Percentiles rank a stretch among this genome's conserved stretches.
Evolutionary conservation across 1,140 invertebrate genomes (phyloP).

Genomic region (Yoshiicerus persimilis): DNA sequence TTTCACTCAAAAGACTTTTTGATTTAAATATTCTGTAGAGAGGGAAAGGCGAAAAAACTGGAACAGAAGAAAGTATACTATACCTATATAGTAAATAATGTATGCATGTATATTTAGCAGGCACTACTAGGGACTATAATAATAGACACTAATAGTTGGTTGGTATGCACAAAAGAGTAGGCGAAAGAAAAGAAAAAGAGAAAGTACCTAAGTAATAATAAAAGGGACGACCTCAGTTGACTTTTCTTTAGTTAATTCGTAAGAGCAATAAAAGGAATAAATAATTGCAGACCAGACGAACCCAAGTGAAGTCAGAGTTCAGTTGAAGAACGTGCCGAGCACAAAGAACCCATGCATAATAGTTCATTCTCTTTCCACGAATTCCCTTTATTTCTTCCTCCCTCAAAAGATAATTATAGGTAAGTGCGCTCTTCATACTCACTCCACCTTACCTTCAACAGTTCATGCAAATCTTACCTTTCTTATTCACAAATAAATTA

Average conservation of each 20-base stretch:
- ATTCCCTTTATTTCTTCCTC: background rate
- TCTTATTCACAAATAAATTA: background rate
- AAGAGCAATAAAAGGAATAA: constrained; percentile 7
- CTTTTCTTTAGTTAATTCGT: constrained; percentile 11
- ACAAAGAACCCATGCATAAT: background rate
- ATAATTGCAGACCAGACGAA: background rate
- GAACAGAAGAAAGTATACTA: background rate
- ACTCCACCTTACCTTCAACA: background rate
- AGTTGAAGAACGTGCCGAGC: background rate
- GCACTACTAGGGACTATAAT: no score
- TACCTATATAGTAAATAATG: no score
- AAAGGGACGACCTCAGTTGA: background rate
- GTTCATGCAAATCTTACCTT: constrained; percentile 4
- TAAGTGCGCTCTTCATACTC: background rate
- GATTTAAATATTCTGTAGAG: constrained; percentile 1
- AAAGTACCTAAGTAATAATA: background rate
- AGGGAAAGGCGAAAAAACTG: background rate
- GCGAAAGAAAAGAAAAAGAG: background rate
- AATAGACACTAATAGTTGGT: no score
- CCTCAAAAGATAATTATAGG: background rate
- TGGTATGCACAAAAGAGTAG: background rate
- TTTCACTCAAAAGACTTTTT: background rate
- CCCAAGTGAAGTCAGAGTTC: background rate
- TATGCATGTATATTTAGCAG: no score
- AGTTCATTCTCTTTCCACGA: background rate